These are phyloP conservation scores for Mobula hypostoma DNA, from an alignment of 2,113 vertebrate genomes.

Conservation along the genomic window DNA sequence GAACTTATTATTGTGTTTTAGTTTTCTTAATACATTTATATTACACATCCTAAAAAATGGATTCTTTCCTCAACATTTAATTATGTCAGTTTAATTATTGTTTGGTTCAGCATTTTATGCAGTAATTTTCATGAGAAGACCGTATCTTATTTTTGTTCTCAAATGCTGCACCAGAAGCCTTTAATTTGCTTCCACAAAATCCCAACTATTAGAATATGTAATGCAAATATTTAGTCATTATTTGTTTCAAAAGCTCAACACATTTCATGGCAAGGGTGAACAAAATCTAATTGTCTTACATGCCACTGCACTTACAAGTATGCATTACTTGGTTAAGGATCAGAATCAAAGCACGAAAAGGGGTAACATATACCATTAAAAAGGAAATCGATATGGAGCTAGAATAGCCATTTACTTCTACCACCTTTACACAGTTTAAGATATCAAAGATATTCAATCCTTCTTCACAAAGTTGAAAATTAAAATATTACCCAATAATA, in stretches of 20 bases:
- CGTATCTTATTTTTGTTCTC: neutral
- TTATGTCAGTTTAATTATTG: constrained; percentile 23
- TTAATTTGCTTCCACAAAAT: neutral
- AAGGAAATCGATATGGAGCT: neutral
- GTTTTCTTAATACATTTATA: constrained; percentile 5
- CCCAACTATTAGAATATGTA: neutral
- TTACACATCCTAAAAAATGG: neutral
- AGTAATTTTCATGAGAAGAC: neutral
- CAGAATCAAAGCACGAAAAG: neutral
- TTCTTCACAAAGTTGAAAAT: neutral
- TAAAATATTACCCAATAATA: neutral
- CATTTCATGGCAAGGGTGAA: neutral
- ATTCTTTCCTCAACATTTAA: neutral
- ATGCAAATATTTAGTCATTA: neutral
- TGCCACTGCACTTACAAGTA: neutral
- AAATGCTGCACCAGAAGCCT: neutral
- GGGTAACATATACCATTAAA: neutral
- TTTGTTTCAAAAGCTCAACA: neutral
- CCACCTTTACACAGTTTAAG: neutral
- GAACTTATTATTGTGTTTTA: neutral
- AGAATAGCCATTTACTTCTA: neutral
- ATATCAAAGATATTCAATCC: neutral
- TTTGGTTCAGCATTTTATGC: neutral
- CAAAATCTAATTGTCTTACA: constrained; percentile 5
- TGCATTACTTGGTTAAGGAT: neutral